Evolutionary conservation across 2,888 invertebrate genomes (phyloP).

Genomic region (Synergus umbraculus): DNA sequence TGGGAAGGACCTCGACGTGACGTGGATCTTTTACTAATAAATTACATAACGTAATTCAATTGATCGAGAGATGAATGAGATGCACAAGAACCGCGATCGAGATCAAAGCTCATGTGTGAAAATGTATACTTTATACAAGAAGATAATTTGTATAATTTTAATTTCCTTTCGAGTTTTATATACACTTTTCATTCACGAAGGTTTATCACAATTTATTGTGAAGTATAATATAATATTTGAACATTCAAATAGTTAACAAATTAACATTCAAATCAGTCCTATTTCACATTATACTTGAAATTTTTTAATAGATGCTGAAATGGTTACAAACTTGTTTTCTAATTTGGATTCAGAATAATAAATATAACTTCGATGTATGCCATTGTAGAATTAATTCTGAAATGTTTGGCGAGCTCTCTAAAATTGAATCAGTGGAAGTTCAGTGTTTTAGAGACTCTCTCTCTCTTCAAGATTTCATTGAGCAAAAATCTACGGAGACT

Average conservation of each 20-base stretch:
- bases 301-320: too few species aligned
- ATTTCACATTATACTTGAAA: too few species aligned
- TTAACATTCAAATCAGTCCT: too few species aligned
- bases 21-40: neutral
- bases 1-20: neutral
- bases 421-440: neutral
- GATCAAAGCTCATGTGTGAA: neutral
- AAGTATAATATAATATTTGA: neutral
- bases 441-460: too few species aligned
- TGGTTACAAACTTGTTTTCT: too few species aligned
- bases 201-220: neutral
- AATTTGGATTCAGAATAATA: too few species aligned
- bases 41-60: conserved; percentile 1
- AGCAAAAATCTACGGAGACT: too few species aligned
- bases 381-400: too few species aligned
- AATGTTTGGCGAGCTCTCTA: neutral
- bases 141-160: neutral
- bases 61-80: conserved; percentile 12
- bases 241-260: neutral
- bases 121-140: neutral
- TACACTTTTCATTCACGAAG: neutral
- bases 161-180: neutral
- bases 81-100: neutral
- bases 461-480: too few species aligned
- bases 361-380: too few species aligned